These are phyloP conservation scores for Sebastes baramenuke DNA, from an alignment of 2,797 vertebrate genomes.

Conservation along the genomic window DNA sequence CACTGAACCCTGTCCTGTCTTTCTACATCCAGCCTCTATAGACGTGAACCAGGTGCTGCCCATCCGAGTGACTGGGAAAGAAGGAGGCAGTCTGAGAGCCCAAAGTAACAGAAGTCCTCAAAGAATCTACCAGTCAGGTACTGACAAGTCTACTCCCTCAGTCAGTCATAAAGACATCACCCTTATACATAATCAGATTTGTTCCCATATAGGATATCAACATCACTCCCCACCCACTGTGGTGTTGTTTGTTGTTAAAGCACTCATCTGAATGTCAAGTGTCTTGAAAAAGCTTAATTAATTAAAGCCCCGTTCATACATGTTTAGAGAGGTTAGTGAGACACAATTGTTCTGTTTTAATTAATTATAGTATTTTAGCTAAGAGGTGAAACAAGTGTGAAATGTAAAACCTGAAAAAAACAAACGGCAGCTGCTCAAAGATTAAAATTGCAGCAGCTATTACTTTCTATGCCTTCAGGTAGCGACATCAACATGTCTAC, in stretches of 20 bases:
- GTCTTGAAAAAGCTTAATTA: not conserved
- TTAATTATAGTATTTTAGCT: not conserved
- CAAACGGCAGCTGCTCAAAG: not conserved
- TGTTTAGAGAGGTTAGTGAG: not conserved
- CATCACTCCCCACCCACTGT: not conserved
- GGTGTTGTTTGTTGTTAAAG: not conserved
- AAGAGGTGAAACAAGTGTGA: not conserved
- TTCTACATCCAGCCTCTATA: slow-evolving; percentile 68
- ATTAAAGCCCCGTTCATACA: not conserved
- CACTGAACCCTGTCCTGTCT: not conserved
- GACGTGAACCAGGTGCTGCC: slow-evolving; percentile 81
- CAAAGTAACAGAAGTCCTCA: slow-evolving; percentile 74
- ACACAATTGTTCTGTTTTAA: not conserved
- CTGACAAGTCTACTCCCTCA: rapidly evolving
- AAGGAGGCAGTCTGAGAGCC: slow-evolving; percentile 82
- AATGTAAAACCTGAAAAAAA: not conserved
- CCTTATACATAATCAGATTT: not conserved
- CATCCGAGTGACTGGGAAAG: slow-evolving; percentile 81
- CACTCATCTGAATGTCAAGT: not conserved
- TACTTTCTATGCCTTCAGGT: not conserved
- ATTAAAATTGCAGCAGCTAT: not conserved
- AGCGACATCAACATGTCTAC: not conserved
- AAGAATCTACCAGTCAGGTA: slow-evolving; percentile 47
- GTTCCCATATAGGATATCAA: not conserved
- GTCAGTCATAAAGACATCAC: not conserved